Evolutionary conservation across 1,140 invertebrate species (phyloP), one percentile per base, ranked within the genome.

Genomic region (Polypedilum pembai): DNA sequence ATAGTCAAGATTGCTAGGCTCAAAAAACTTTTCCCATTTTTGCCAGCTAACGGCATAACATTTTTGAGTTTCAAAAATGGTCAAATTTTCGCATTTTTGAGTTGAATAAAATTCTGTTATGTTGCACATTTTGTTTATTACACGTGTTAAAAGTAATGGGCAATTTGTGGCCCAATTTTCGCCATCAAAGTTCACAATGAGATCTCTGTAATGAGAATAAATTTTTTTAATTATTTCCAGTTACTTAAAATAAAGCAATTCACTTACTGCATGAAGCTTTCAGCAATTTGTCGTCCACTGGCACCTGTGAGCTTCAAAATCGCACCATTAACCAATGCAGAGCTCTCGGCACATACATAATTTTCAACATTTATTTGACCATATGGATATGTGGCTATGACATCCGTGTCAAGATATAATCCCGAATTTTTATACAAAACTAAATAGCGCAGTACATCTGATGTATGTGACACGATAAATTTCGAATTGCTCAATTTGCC

Each of bases 371-470:
- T 45, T 45, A 45, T 45, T 10, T 45, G 41, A 45, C 8, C 41
- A 45, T 8, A 45, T 45, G 41, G 41, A 45, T 45, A 45, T 45
- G 7, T 45, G 8, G 41, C 17, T 2, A 74, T 40, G 20, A 74
- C 63, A 69, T 74, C 56, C 21, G 41, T 20, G 63, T 74, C 74
- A n/a, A 74, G 63, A 74, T 74, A 74, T 41, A 65, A 65, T 7
- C 74, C 74, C 20, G 45, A 45, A 41, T 65, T 69, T 66, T 69
- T 66, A 7, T 40, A 74, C n/a, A 74, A 15, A 10, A 56, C 12
- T 41, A 66, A 15, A 8, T 65, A 72, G 15, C 74, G n/a, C 40
- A 74, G 40, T 40, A 74, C 10, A 40, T 74, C 74, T 10, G 45
- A 65, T 7, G 5, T 69, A 33, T 66, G 56, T 45, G 41, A 2